These are phyloP conservation scores for Parazoanthus swiftii DNA, from an alignment of 92 coral and sea anemone genomes.

Conservation along the genomic window DNA sequence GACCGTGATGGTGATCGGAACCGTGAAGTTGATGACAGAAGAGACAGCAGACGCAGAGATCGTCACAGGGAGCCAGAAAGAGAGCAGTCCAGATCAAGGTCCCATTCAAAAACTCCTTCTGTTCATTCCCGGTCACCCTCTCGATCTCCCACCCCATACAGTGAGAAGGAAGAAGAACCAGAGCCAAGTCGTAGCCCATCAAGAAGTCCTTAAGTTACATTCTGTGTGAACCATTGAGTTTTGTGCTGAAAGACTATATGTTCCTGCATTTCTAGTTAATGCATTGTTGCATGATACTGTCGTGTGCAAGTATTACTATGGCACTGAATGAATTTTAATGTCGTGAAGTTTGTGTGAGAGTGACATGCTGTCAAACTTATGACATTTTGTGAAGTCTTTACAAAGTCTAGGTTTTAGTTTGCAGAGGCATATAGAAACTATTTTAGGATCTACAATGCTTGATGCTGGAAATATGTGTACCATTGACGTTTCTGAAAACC, in stretches of 20 bases:
- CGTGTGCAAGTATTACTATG: not conserved
- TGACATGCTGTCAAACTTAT: not conserved
- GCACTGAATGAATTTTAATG: not conserved
- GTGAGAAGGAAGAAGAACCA: conserved; percentile 70
- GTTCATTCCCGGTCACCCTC: conserved; percentile 52
- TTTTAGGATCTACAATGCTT: too few relatives aligned
- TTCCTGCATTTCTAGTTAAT: not conserved
- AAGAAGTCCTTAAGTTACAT: conserved; percentile 30
- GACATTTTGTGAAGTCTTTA: not conserved
- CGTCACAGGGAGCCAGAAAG: conserved; percentile 43
- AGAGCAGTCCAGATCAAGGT: conserved; percentile 68
- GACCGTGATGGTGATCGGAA: conserved; percentile 10
- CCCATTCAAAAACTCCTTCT: conserved; percentile 53
- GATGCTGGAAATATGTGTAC: not conserved
- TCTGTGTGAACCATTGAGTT: not conserved
- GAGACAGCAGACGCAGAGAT: conserved; percentile 31
- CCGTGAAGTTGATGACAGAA: conserved; percentile 30
- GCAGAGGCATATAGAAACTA: not conserved
- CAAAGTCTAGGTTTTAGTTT: not conserved
- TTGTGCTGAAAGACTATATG: not conserved
- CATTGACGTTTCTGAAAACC: not conserved
- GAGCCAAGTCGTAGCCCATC: conserved; percentile 62
- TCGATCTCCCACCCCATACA: conserved; percentile 41
- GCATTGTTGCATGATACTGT: not conserved
- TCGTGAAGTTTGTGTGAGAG: not conserved